These are phyloP conservation scores for Semaprochilodus insignis DNA, from an alignment of 2,797 vertebrate genomes.

Conservation along the genomic window DNA sequence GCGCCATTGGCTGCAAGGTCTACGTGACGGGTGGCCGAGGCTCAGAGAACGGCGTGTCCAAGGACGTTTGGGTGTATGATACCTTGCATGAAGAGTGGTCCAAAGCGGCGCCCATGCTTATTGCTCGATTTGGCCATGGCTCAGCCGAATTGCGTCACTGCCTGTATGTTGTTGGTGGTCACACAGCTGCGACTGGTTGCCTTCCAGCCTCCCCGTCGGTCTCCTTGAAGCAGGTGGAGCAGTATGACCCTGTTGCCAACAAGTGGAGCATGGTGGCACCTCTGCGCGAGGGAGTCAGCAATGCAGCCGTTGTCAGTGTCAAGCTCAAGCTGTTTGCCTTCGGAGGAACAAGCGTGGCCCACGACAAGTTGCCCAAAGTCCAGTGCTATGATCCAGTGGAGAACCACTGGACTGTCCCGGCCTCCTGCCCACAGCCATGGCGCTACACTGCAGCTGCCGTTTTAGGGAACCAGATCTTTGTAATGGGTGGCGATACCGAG, in stretches of 20 bases:
- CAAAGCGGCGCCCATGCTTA: slow-evolving; percentile 97
- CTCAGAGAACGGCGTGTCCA: slow-evolving; percentile 97
- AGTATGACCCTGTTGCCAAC: slow-evolving; percentile 93
- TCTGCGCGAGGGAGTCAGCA: slow-evolving; percentile 95
- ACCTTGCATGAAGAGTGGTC: slow-evolving; percentile 98
- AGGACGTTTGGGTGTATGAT: slow-evolving; percentile 98
- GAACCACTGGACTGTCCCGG: slow-evolving; percentile 96
- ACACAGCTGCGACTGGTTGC: slow-evolving; percentile 94
- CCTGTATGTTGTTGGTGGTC: slow-evolving; percentile 95
- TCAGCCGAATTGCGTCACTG: slow-evolving; percentile 97
- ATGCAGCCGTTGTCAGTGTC: slow-evolving; percentile 96
- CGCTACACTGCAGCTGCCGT: slow-evolving; percentile 98
- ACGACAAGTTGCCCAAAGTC: slow-evolving; percentile 97
- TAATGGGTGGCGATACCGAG: slow-evolving; percentile 97
- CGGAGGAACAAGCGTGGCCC: slow-evolving; percentile 94
- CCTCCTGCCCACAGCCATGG: slow-evolving; percentile 97
- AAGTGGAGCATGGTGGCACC: slow-evolving; percentile 99
- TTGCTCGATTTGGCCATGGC: slow-evolving; percentile 95
- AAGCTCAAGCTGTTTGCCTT: slow-evolving; percentile 98
- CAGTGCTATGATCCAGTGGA: slow-evolving; percentile 97
- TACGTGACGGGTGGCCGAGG: slow-evolving; percentile 96
- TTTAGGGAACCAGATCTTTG: slow-evolving; percentile 97
- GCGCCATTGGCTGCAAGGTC: slow-evolving; percentile 97
- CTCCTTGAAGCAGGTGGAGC: slow-evolving; percentile 97
- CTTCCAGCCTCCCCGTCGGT: slow-evolving; percentile 97